Base-by-base conservation (phyloP, 2,797 vertebrate species). In the Hirundo rustica region DNA sequence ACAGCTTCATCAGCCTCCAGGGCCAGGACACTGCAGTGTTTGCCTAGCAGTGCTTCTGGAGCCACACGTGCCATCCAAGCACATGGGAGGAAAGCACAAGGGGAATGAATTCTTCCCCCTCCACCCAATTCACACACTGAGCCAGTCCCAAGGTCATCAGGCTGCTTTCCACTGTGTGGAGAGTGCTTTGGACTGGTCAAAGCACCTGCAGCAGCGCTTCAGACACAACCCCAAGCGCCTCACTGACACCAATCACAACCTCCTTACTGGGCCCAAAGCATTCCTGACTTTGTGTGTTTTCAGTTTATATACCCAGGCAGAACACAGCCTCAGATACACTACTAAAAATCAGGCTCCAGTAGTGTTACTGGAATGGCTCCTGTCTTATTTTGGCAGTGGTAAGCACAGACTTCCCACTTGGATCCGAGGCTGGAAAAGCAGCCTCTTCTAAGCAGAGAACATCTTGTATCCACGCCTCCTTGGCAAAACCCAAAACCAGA, bases 321-420 rank as follows among this genome's bases (percentile, higher is more conserved):
- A 68, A 75, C 45, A 79, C 44, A 89, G 57, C 47, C 74, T 61
- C 74, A 70, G 65, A 93, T 61, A 83, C 0, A 21, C 32, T 34
- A 45, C 47, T 92, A 72, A 48, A 92, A 88, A 85, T 48, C 61
- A 75, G 17, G 22, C 84, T 80, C 61, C 44, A 48, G 26, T 6
- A 77, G n/a, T 1, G 2, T 66, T 85, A 68, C 1, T 91, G 91
- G 92, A 96, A 91, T 50, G 55, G 55, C 51, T 92, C 66, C 89
- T 81, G 44, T 38, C 65, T 94, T 94, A 92, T 91, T 89, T 87
- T 93, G 87, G 92, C 79, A 90, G 70, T 36, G 36, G 23, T 64
- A 89, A 91, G 60, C 30, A 76, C 71, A 93, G 83, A 53, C 64
- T 90, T 93, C 76, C 84, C 83, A 88, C 79, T 67, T 90, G 61